These are phyloP conservation scores for Margarornis squamiger DNA, from an alignment of 2,797 vertebrate species.

Conservation along the genomic window DNA sequence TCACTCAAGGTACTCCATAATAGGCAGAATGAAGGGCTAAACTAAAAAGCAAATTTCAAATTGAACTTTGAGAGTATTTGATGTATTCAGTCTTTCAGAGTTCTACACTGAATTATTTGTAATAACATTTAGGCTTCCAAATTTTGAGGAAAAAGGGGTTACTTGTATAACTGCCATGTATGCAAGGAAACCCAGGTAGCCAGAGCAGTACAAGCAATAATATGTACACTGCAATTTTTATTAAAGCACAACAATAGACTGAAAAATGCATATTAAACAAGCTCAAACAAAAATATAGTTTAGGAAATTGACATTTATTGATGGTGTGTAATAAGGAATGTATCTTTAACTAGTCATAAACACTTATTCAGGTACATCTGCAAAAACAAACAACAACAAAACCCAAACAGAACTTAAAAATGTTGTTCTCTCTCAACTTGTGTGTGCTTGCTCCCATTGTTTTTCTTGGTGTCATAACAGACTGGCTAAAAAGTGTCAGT, in stretches of 20 bases:
- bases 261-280: not conserved
- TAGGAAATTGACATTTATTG: not conserved
- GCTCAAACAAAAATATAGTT: not conserved
- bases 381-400: not conserved
- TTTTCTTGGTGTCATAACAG: not conserved
- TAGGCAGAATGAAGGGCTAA: not conserved
- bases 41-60: not conserved
- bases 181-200: not conserved
- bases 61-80: not conserved
- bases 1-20: not conserved
- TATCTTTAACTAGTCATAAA: not conserved
- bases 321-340: not conserved
- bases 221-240: not conserved
- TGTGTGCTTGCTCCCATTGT: rapidly evolving
- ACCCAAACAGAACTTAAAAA: not conserved
- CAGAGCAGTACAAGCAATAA: not conserved
- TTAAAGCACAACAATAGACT: not conserved
- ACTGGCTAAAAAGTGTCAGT: not conserved
- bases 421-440: not conserved
- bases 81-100: not conserved
- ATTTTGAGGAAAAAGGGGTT: not conserved
- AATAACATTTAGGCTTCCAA: not conserved
- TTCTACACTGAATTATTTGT: not conserved
- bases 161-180: not conserved
- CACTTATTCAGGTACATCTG: not conserved